These are phyloP conservation scores for Zaprionus lachaisei DNA, from an alignment of 1,140 invertebrate species.

Conservation along the genomic window DNA sequence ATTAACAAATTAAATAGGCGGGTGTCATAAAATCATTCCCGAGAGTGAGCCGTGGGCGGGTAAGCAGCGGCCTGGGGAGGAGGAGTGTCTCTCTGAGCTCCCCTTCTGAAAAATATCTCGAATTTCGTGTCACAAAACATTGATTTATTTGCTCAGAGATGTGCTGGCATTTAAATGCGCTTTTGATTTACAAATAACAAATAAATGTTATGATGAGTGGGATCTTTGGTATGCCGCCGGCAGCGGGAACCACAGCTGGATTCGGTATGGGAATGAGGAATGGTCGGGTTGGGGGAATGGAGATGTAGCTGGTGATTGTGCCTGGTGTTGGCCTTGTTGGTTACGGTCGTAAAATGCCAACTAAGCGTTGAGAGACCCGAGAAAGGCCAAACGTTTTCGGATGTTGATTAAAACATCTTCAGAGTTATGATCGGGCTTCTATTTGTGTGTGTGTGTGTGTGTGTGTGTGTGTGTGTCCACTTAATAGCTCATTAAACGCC, in stretches of 20 bases:
- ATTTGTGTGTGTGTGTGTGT: slow-evolving; percentile 25
- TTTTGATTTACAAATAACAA: slow-evolving; percentile 82
- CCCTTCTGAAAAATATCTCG: slow-evolving; percentile 59
- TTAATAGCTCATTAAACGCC: slow-evolving; percentile 78
- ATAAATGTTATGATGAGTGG: slow-evolving; percentile 81
- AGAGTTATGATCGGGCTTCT: slow-evolving; percentile 49
- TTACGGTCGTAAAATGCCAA: slow-evolving; percentile 74
- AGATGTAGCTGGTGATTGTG: slow-evolving; percentile 16
- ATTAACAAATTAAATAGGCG: slow-evolving; percentile 82
- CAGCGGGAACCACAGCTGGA: slow-evolving; percentile 34
- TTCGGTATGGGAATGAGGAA: slow-evolving; percentile 1
- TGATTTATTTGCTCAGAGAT: slow-evolving; percentile 67
- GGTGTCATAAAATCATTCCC: slow-evolving; percentile 69
- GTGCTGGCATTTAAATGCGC: slow-evolving; percentile 70
- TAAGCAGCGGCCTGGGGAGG: background rate
- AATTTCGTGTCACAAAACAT: slow-evolving; percentile 75
- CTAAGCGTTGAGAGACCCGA: slow-evolving; percentile 67
- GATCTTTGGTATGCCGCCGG: slow-evolving; percentile 78
- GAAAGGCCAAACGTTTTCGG: slow-evolving; percentile 22
- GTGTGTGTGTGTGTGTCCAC: slow-evolving; percentile 52
- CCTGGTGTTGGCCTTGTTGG: slow-evolving; percentile 53
- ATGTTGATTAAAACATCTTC: slow-evolving; percentile 74
- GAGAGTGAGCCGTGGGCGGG: background rate
- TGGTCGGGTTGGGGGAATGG: background rate
- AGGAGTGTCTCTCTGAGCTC: background rate